These are phyloP conservation scores for Agonopterix arenella DNA, from an alignment of 2,888 invertebrate species.

Conservation along the genomic window DNA sequence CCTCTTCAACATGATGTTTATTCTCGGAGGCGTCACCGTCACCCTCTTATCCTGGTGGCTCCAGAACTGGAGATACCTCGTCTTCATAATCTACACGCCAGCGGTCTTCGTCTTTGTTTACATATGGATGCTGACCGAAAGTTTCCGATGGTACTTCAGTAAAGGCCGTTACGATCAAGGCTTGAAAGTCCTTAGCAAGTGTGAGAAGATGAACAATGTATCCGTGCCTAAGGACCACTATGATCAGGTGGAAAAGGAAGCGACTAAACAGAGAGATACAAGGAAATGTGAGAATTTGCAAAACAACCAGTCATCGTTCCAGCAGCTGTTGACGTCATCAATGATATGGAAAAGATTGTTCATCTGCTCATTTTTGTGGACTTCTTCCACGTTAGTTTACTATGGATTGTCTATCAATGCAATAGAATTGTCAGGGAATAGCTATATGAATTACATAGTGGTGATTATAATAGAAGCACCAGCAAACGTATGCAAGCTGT, in stretches of 20 bases:
- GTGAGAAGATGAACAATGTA: slow-evolving; percentile 79
- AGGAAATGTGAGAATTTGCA: slow-evolving; percentile 49
- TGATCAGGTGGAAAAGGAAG: slow-evolving; percentile 60
- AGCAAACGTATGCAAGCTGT: slow-evolving; percentile 80
- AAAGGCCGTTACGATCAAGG: slow-evolving; percentile 82
- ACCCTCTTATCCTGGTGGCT: slow-evolving; percentile 64
- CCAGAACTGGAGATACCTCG: slow-evolving; percentile 62
- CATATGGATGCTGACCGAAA: slow-evolving; percentile 60
- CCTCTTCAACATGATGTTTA: slow-evolving; percentile 70
- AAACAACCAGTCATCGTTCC: slow-evolving; percentile 55
- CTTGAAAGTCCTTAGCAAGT: slow-evolving; percentile 75
- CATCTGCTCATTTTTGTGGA: slow-evolving; percentile 86
- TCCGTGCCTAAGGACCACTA: slow-evolving; percentile 66
- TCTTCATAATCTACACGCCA: slow-evolving; percentile 64
- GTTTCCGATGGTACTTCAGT: slow-evolving; percentile 71
- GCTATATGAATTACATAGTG: slow-evolving; percentile 85
- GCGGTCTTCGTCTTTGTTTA: slow-evolving; percentile 56
- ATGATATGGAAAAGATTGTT: slow-evolving; percentile 77
- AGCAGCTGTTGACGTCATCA: slow-evolving; percentile 56
- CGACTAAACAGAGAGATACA: slow-evolving; percentile 55
- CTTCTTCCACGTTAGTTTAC: slow-evolving; percentile 86
- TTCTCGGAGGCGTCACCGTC: slow-evolving; percentile 62
- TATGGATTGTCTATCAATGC: slow-evolving; percentile 89
- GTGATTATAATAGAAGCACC: slow-evolving; percentile 83
- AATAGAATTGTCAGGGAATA: slow-evolving; percentile 84